Percentiles rank a stretch among this genome's conserved stretches.
phyloP scores from a whole-genome alignment of 2,888 invertebrate species.

The Diachrysia chrysitis region DNA sequence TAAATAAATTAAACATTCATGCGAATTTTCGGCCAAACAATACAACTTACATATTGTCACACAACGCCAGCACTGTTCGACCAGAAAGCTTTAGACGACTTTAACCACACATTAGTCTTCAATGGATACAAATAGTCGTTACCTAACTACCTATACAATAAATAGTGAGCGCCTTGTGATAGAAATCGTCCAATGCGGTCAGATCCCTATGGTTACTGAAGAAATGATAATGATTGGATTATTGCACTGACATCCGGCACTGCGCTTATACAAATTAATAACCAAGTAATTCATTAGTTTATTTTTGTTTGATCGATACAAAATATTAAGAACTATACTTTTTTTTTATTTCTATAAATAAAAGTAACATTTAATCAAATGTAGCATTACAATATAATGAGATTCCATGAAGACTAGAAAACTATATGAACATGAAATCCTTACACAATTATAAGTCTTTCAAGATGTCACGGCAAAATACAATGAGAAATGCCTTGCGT shows the following conservation, averaged over 20 bases:
- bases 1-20: conserved; percentile 85
- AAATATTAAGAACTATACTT: conserved; percentile 73
- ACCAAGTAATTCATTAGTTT: conserved; percentile 63
- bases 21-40: conserved; percentile 85
- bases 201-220: conserved; percentile 63
- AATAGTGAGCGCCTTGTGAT: conserved; percentile 36
- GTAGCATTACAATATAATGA: conserved; percentile 84
- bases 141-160: conserved; percentile 45
- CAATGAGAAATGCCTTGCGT: conserved; percentile 85
- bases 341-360: conserved; percentile 72
- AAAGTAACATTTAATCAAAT: conserved; percentile 78
- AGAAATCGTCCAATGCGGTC: conserved; percentile 62
- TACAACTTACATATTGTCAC: conserved; percentile 82
- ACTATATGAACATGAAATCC: conserved; percentile 89
- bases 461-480: conserved; percentile 87
- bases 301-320: conserved; percentile 67
- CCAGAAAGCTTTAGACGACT: conserved; percentile 65
- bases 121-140: conserved; percentile 51
- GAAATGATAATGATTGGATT: conserved; percentile 64
- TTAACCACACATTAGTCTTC: conserved; percentile 57
- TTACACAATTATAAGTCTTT: conserved; percentile 88
- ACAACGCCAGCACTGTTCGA: conserved; percentile 79
- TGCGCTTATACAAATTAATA: conserved; percentile 67
- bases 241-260: conserved; percentile 73
- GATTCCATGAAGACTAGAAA: conserved; percentile 88